Percentiles rank a stretch among this genome's conserved stretches.
Conservation (phyloP, 1,140 invertebrate species). For the Tetramorium alpestre region DNA sequence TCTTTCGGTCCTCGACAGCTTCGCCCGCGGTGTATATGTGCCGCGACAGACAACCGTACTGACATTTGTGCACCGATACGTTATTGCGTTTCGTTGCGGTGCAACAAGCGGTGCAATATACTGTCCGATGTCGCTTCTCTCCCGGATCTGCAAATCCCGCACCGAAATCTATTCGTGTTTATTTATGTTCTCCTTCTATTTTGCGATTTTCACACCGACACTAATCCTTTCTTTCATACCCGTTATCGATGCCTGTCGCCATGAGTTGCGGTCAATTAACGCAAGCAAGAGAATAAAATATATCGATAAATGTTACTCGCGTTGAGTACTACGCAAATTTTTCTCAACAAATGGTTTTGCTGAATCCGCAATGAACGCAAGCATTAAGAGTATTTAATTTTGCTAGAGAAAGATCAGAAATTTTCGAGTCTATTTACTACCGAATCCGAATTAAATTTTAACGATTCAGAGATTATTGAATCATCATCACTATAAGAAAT, state of each 20-base stretch:
- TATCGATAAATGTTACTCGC: neutral
- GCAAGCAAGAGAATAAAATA: slow-evolving; percentile 9
- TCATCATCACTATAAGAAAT: neutral
- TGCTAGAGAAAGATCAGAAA: neutral
- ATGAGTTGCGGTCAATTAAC: slow-evolving; percentile 34
- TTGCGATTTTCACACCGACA: slow-evolving; percentile 24
- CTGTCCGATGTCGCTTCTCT: slow-evolving; percentile 62
- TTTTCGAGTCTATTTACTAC: neutral
- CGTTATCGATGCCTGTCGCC: neutral
- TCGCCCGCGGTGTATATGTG: slow-evolving; percentile 69
- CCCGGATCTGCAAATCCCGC: slow-evolving; percentile 48
- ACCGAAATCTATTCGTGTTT: slow-evolving; percentile 65
- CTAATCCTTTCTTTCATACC: neutral
- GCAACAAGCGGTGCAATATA: slow-evolving; percentile 76
- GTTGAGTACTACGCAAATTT: neutral
- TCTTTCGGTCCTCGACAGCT: slow-evolving; percentile 72
- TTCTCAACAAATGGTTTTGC: neutral
- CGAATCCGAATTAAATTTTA: neutral
- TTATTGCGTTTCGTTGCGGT: slow-evolving; percentile 72
- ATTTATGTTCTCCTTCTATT: slow-evolving; percentile 60
- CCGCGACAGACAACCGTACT: slow-evolving; percentile 67
- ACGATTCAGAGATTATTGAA: neutral
- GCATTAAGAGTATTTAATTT: neutral
- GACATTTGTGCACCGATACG: slow-evolving; percentile 74
- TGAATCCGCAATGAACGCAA: neutral